Conservation (phyloP, 2,113 vertebrate species). For the Aldabrachelys gigantea region DNA sequence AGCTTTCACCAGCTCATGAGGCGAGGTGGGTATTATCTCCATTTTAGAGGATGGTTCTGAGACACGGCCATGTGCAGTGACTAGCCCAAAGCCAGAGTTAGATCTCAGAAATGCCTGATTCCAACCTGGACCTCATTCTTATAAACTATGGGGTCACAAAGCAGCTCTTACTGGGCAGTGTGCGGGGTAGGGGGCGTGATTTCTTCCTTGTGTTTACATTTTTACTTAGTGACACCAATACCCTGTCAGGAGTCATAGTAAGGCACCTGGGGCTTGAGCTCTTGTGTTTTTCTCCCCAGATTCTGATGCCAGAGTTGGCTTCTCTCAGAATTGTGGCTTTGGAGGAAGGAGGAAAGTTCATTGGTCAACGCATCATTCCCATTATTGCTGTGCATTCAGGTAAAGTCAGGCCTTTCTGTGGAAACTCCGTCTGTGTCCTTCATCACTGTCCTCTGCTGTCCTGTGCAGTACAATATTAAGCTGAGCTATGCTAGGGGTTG, state of each 20-base stretch:
- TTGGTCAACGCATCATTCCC: conserved; percentile 96
- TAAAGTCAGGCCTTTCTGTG: conserved; percentile 49
- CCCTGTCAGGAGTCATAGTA: not conserved
- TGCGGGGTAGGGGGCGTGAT: not conserved
- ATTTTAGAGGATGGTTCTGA: not conserved
- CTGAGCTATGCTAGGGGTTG: not conserved
- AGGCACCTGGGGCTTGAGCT: not conserved
- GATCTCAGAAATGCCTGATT: not conserved
- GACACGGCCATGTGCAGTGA: not conserved
- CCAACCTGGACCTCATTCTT: not conserved
- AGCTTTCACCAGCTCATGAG: not conserved
- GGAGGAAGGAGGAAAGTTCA: conserved; percentile 94
- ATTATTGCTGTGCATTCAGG: conserved; percentile 91
- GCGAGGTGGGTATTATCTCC: not conserved
- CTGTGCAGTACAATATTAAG: not conserved
- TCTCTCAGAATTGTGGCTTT: conserved; percentile 90
- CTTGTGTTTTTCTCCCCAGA: conserved; percentile 77
- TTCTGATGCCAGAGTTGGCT: conserved; percentile 93
- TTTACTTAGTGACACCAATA: not conserved
- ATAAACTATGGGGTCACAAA: not conserved
- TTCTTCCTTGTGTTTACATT: not conserved
- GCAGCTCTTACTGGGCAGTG: not conserved
- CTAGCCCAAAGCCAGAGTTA: not conserved
- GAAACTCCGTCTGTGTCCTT: not conserved
- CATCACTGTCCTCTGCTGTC: not conserved